Conservation (phyloP, 2,797 vertebrate species). For the Ctenopoma kingsleyae region DNA sequence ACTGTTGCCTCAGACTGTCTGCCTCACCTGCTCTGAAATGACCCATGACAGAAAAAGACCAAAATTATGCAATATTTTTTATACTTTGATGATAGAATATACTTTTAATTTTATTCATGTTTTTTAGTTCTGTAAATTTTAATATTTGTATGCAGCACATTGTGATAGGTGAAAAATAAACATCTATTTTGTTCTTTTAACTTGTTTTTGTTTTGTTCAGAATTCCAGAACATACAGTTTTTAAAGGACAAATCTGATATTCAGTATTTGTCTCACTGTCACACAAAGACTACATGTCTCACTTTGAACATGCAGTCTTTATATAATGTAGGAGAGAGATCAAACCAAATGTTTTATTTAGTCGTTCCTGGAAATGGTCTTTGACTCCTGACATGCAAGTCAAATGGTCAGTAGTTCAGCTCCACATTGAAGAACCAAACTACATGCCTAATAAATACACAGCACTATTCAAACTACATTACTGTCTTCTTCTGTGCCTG, state of each 20-base stretch:
- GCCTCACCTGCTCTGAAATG: slow-evolving; percentile 30
- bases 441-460: not conserved
- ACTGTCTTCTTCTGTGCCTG: slow-evolving; percentile 5
- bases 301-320: slow-evolving; percentile 8
- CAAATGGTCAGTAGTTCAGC: not conserved
- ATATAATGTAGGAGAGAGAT: slow-evolving; percentile 33
- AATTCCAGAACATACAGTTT: not conserved
- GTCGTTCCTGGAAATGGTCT: slow-evolving; percentile 32
- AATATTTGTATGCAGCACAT: slow-evolving; percentile 28
- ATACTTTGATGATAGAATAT: not conserved
- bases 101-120: slow-evolving; percentile 32
- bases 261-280: no score
- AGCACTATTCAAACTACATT: slow-evolving; percentile 19
- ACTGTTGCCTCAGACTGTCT: slow-evolving; percentile 36
- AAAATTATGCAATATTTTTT: slow-evolving; percentile 14
- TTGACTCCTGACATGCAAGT: slow-evolving; percentile 22
- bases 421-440: slow-evolving; percentile 1
- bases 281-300: not conserved
- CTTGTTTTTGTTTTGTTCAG: not conserved
- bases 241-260: not conserved
- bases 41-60: not conserved
- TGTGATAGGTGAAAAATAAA: slow-evolving; percentile 51
- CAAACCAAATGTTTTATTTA: no score
- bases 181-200: slow-evolving; percentile 31
- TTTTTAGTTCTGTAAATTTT: slow-evolving; percentile 39